Percentiles rank a stretch among this genome's conserved stretches.
These are phyloP conservation scores for Polyploca ridens DNA, from an alignment of 2,888 invertebrate species.

Conservation along the genomic window DNA sequence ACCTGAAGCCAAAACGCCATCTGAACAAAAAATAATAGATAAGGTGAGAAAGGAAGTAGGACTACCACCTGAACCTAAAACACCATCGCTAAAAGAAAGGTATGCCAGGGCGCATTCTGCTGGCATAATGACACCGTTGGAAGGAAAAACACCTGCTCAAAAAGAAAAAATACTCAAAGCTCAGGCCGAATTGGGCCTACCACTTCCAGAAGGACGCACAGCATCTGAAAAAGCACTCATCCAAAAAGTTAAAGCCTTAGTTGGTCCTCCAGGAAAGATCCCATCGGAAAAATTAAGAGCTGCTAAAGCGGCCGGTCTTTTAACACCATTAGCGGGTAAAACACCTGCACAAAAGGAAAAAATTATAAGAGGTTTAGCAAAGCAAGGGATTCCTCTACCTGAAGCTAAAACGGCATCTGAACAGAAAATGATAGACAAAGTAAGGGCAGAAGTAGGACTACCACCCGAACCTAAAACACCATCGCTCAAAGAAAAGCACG, in stretches of 20 bases:
- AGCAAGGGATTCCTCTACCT: slow-evolving; percentile 28
- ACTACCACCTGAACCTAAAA: slow-evolving; percentile 36
- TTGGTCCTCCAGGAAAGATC: neutral
- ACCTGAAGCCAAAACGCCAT: slow-evolving; percentile 38
- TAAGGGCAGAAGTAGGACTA: slow-evolving; percentile 23
- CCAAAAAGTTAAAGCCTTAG: neutral
- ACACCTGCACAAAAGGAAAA: slow-evolving; percentile 23
- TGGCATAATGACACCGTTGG: slow-evolving; percentile 40
- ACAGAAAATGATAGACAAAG: slow-evolving; percentile 22
- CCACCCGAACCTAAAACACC: slow-evolving; percentile 28
- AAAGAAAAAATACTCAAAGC: slow-evolving; percentile 44
- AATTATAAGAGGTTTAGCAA: slow-evolving; percentile 26
- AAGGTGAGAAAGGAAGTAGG: slow-evolving; percentile 35
- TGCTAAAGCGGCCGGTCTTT: slow-evolving; percentile 25
- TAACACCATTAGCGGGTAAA: slow-evolving; percentile 28
- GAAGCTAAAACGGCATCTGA: slow-evolving; percentile 29
- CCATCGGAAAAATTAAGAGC: slow-evolving; percentile 15
- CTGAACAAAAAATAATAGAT: slow-evolving; percentile 37
- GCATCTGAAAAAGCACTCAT: slow-evolving; percentile 42
- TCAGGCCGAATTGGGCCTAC: slow-evolving; percentile 34
- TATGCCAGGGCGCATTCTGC: slow-evolving; percentile 31
- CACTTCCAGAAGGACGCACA: slow-evolving; percentile 43
- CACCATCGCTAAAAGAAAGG: slow-evolving; percentile 27
- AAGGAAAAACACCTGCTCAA: slow-evolving; percentile 38
- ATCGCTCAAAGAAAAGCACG: slow-evolving; percentile 27